Evolutionary conservation across 2,888 invertebrate genomes (phyloP).

Genomic region (Ischnura elegans): DNA sequence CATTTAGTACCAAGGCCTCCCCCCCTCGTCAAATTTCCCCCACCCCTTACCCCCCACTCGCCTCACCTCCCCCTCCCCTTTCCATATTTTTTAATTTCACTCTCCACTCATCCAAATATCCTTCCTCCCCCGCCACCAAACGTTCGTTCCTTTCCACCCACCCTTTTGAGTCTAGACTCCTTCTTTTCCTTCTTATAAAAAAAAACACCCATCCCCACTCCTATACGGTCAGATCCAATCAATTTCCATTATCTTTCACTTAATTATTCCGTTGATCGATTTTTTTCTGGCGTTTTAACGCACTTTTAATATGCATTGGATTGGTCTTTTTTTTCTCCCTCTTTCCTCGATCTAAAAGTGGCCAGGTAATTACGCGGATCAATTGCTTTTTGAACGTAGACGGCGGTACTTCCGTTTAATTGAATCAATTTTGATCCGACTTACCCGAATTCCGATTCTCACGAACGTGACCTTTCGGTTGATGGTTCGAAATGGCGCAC

Average conservation of each 20-base stretch:
- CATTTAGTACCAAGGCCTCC: neutral
- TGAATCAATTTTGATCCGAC: neutral
- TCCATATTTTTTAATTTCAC: neutral
- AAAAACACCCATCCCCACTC: neutral
- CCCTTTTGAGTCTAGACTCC: neutral
- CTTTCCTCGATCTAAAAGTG: neutral
- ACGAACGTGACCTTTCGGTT: neutral
- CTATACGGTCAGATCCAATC: neutral
- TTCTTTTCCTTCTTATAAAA: no score
- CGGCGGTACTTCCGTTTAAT: neutral
- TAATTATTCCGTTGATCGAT: neutral
- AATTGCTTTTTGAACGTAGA: neutral
- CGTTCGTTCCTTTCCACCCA: neutral
- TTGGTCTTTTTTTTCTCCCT: neutral
- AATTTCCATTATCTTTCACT: slow-evolving; percentile 15
- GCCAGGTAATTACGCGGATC: slow-evolving; percentile 12
- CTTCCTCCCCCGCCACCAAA: neutral
- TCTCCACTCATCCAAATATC: neutral
- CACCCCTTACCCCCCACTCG: neutral
- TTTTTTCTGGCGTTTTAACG: slow-evolving; percentile 22
- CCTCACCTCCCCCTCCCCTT: neutral
- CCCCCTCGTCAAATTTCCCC: neutral
- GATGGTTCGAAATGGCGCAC: neutral
- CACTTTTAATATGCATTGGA: slow-evolving; percentile 31
- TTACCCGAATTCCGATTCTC: neutral